Evolutionary conservation across 1,140 invertebrate species (phyloP).

Genomic region (Drosophila erecta): DNA sequence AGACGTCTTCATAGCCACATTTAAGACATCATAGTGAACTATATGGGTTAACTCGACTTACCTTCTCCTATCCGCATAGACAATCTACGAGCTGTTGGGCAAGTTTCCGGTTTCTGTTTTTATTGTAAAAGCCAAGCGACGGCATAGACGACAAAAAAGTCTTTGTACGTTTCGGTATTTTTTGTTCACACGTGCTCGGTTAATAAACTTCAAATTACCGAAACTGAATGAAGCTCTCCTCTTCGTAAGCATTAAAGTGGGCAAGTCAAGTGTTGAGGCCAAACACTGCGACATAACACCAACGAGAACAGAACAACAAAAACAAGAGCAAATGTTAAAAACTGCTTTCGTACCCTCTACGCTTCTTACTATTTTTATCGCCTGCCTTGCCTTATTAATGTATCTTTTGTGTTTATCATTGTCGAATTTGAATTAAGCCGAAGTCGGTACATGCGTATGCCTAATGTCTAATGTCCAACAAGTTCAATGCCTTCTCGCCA

Average conservation of each 20-base stretch:
- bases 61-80: neutral
- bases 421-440: slow-evolving; percentile 79
- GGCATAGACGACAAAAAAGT: slow-evolving; percentile 27
- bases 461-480: slow-evolving; percentile 47
- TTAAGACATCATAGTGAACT: slow-evolving; percentile 31
- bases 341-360: slow-evolving; percentile 8
- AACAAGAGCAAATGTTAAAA: slow-evolving; percentile 44
- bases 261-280: slow-evolving; percentile 54
- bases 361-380: slow-evolving; percentile 54
- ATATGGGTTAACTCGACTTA: slow-evolving; percentile 21
- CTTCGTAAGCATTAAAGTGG: slow-evolving; percentile 37
- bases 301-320: slow-evolving; percentile 29
- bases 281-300: slow-evolving; percentile 39
- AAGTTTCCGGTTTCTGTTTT: slow-evolving; percentile 77
- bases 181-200: slow-evolving; percentile 79
- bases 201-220: slow-evolving; percentile 81
- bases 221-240: slow-evolving; percentile 52
- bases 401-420: slow-evolving; percentile 78
- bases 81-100: slow-evolving; percentile 37
- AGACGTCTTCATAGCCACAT: slow-evolving; percentile 68
- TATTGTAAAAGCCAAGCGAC: slow-evolving; percentile 57
- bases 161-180: slow-evolving; percentile 78
- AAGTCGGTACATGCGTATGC: slow-evolving; percentile 42
- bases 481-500: slow-evolving; percentile 39
- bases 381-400: slow-evolving; percentile 66